Evolutionary conservation across 2,113 vertebrate species (phyloP), one percentile per base, ranked within the genome.

Genomic region (Megalops atlanticus): DNA sequence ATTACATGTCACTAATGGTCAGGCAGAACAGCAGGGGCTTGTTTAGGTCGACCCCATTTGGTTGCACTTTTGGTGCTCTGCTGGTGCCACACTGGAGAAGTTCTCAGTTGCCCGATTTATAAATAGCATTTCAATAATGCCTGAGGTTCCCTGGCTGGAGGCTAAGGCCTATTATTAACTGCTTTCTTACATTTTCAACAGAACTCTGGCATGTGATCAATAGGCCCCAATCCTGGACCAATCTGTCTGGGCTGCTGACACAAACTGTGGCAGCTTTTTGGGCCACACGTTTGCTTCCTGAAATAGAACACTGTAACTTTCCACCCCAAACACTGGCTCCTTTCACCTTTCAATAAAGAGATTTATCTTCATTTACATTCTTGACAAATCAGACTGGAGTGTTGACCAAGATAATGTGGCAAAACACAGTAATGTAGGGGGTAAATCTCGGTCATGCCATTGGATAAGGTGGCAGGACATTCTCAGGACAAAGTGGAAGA

Each of bases 121-220:
- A 91, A 91, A 92, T 90, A 90, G 83, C 81, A 49, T 64, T 69
- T 76, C 80, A 81, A 82, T 69, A 74, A 82, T 79, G 84, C 80
- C 52, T 0, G 33, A 31, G 72, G 49, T 45, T 36, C 18, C 76
- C 35, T 71, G 80, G 36, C 81, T 54, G 58, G 76, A 83, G 86
- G 84, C 85, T 87, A 85, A 80, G 83, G 77, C 82, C 86, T 81
- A 82, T 88, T 88, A 89, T 88, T 86, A 91, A 78, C 81, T 58
- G 82, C 77, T 77, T 78, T 78, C 71, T 76, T 77, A 78, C 80
- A 80, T 79, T 47, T 79, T 80, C 68, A 85, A 78, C 76, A 71
- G 76, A 72, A 79, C 31, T 14, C 76, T 43, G 52, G 70, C 52
- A 0, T 16, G 80, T 31, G 16, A 80, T 74, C 87, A 82, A 85